phyloP scores from a whole-genome alignment of 1,140 invertebrate species.

The Antheraea mylitta region DNA sequence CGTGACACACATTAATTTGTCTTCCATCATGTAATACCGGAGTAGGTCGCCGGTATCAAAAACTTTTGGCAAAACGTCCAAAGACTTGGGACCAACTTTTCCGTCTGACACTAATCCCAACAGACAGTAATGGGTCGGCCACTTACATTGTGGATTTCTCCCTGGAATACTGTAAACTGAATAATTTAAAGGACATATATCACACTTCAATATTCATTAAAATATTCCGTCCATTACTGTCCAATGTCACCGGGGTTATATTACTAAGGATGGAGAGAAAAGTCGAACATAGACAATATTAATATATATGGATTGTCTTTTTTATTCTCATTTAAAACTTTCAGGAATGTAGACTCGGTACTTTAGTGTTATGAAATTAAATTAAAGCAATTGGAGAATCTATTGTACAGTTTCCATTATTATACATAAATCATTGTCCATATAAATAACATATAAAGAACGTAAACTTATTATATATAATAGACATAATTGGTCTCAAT shows the following conservation, averaged over 20 bases:
- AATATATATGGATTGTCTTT: too few relatives aligned
- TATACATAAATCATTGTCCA: too few relatives aligned
- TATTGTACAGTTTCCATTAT: too few relatives aligned
- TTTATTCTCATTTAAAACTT: too few relatives aligned
- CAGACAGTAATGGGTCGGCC: background rate
- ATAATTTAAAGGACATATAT: slow-evolving; percentile 3
- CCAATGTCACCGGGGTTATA: background rate
- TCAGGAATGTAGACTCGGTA: too few relatives aligned
- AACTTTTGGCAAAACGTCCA: slow-evolving; percentile 2
- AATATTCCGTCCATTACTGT: background rate
- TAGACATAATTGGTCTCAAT: too few relatives aligned
- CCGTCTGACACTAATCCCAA: slow-evolving; percentile 1
- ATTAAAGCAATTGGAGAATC: too few relatives aligned
- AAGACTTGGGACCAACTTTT: background rate
- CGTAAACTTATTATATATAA: too few relatives aligned
- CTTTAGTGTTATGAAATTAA: too few relatives aligned
- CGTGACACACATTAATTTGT: background rate
- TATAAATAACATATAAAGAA: too few relatives aligned
- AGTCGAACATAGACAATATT: too few relatives aligned
- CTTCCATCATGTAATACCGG: background rate
- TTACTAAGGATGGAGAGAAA: background rate
- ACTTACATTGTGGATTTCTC: slow-evolving; percentile 2
- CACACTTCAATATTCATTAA: background rate
- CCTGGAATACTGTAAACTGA: background rate
- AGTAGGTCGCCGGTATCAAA: background rate